Conservation (phyloP, 2,113 vertebrate species). For the Pelecanus crispus region DNA sequence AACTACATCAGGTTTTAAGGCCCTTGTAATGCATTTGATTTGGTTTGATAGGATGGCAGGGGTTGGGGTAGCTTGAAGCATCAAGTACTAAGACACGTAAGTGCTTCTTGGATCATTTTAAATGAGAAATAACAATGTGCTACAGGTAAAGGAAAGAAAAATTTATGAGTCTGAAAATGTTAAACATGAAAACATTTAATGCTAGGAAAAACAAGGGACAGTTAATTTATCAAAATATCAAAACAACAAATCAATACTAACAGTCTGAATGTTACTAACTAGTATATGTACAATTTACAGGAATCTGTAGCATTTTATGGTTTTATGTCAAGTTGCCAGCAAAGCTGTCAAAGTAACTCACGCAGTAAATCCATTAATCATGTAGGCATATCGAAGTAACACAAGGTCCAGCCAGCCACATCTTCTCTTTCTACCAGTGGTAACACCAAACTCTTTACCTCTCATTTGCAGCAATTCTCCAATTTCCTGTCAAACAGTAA, state of each 20-base stretch:
- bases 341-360: constrained; percentile 72
- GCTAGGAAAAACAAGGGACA: neutral
- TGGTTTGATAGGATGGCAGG: neutral
- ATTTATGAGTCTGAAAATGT: neutral
- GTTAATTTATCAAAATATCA: neutral
- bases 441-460: constrained; percentile 93
- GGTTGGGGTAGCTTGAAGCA: neutral
- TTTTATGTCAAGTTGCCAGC: neutral
- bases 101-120: neutral
- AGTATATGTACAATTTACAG: neutral
- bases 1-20: neutral
- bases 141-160: neutral
- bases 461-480: constrained; percentile 89
- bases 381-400: constrained; percentile 92
- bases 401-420: constrained; percentile 98
- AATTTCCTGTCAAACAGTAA: constrained; percentile 72
- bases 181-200: neutral
- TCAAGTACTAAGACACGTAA: neutral
- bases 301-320: neutral
- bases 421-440: constrained; percentile 92
- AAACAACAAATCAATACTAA: neutral
- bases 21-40: neutral
- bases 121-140: neutral
- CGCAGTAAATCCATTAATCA: constrained; percentile 99
- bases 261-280: neutral